A percentile compares a stretch with the other conserved stretches of the same genome.
Conservation (phyloP, 2,888 invertebrate species). For the Cerceris rybyensis region DNA sequence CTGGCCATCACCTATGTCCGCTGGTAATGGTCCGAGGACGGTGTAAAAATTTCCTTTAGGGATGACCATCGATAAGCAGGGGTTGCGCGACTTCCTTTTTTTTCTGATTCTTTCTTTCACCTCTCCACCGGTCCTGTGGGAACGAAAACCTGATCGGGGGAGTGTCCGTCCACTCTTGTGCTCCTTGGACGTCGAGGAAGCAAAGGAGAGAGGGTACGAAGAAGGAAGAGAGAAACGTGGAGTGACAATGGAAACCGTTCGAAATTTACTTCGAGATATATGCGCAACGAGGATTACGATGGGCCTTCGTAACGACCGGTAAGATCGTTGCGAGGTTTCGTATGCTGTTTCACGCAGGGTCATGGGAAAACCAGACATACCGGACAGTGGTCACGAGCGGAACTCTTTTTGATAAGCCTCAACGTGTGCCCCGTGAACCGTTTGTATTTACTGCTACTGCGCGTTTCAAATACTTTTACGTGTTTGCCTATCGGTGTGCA, state of each 20-base stretch:
- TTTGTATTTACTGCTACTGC: not conserved
- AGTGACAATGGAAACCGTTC: constrained; percentile 50
- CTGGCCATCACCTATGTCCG: constrained; percentile 61
- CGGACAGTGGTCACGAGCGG: constrained; percentile 73
- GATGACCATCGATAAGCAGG: constrained; percentile 74
- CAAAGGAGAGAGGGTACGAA: not conserved
- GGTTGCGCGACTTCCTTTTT: constrained; percentile 63
- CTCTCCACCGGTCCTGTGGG: constrained; percentile 74
- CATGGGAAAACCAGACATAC: constrained; percentile 77
- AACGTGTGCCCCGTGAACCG: constrained; percentile 42
- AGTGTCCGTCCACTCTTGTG: constrained; percentile 45
- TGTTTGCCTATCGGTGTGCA: constrained; percentile 15
- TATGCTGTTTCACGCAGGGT: constrained; percentile 37
- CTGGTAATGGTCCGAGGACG: constrained; percentile 26
- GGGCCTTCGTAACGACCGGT: constrained; percentile 27
- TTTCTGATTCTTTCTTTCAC: constrained; percentile 36
- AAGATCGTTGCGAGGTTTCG: constrained; percentile 28
- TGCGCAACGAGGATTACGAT: constrained; percentile 14
- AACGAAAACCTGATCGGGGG: constrained; percentile 81
- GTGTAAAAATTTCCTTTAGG: constrained; percentile 60
- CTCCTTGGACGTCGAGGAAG: constrained; percentile 12
- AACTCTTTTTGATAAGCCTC: constrained; percentile 60
- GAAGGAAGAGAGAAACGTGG: not conserved
- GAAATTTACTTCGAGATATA: constrained; percentile 21
- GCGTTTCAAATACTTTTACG: not conserved